These are phyloP conservation scores for Trichopoda pennipes DNA, from an alignment of 2,888 invertebrate species.

Conservation along the genomic window DNA sequence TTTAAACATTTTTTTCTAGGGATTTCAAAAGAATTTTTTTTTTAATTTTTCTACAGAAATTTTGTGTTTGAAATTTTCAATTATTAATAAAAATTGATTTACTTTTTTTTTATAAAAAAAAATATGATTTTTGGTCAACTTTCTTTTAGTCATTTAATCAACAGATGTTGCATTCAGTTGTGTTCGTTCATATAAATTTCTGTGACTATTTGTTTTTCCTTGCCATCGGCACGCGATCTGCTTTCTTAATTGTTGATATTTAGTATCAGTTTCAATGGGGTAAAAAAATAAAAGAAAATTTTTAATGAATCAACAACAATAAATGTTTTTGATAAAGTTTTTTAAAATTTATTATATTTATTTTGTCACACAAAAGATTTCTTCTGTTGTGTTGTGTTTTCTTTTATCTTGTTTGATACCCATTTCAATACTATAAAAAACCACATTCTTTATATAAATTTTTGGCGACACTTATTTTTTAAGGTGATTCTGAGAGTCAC, in stretches of 20 bases:
- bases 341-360: slow-evolving; percentile 18
- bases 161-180: slow-evolving; percentile 22
- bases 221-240: slow-evolving; percentile 58
- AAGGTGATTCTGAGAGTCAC: not conserved
- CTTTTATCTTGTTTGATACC: not conserved
- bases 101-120: not conserved
- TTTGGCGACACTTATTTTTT: not conserved
- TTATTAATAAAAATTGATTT: not conserved
- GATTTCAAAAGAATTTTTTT: not conserved
- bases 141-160: slow-evolving; percentile 12
- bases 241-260: slow-evolving; percentile 37
- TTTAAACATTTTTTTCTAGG: slow-evolving; percentile 13
- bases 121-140: slow-evolving; percentile 10
- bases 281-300: slow-evolving; percentile 18
- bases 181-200: not conserved
- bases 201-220: slow-evolving; percentile 14
- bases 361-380: slow-evolving; percentile 36
- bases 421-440: not conserved
- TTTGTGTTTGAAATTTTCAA: not conserved
- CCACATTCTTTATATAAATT: not conserved
- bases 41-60: not conserved
- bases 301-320: slow-evolving; percentile 60
- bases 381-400: not conserved
- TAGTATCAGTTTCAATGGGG: slow-evolving; percentile 33
- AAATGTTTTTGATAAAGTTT: slow-evolving; percentile 54